Evolutionary conservation across 2,797 vertebrate genomes (phyloP), one percentile per base, ranked within the genome.

Genomic region (Syngnathus acus): DNA sequence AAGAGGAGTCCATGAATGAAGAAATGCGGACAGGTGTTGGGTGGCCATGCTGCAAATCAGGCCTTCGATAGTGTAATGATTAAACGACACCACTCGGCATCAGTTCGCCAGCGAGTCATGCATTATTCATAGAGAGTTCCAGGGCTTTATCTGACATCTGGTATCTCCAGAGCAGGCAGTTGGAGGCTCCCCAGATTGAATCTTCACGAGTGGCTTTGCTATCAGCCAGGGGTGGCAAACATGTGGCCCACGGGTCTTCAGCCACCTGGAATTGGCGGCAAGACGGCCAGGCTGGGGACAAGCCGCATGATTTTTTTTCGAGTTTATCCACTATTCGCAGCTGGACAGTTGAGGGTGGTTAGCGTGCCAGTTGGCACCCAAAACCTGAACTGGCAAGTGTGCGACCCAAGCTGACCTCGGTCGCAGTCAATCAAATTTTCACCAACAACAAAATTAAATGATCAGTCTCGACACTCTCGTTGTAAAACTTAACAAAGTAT

Each of bases 131-230:
- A 14, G 8, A 6, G 5, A 57, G 26, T 57, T 57, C 14, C 32
- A 37, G 13, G 55, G 55, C 32, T 17, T 38, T 57, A 38, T 37
- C 55, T 57, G 55, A 57, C 55, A 57, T 57, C 55, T 57, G 55
- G 13, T 57, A 57, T 38, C 14, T 17, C 1, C 26, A 57, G 55
- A 38, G 2, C 14, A 17, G 26, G 55, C 55, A 17, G 10, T 57
- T 38, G 55, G 26, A 57, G 14, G 55, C 14, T 16, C 32, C 55
- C 26, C 55, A 17, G 55, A 37, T 37, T 37, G 14, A 57, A 57
- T 17, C 55, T 17, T 57, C 37, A 38, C 55, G 7, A 17, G 55
- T 37, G 6, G 9, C 6, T 37, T 37, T 57, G 55, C 13, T 8
- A 32, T 17, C 26, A 57, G 14, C 26, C 14, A 37, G 26, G 2